Percentiles rank a stretch among this genome's conserved stretches.
Evolutionary conservation across 2,113 vertebrate genomes (phyloP).

Genomic region (Ibidorhyncha struthersii): DNA sequence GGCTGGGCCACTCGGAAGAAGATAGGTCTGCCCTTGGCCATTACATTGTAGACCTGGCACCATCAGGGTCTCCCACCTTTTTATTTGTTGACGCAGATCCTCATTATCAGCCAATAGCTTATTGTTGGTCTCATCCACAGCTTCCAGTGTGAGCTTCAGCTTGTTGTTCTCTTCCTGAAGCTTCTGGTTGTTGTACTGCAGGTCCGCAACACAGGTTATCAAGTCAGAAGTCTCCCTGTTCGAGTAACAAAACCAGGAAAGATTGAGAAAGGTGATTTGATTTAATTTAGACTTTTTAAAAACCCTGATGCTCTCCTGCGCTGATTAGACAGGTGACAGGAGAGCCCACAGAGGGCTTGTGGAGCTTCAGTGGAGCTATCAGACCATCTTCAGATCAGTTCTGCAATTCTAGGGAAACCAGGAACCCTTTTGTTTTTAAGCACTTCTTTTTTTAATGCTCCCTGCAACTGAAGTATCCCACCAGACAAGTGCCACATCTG

Average conservation of each 20-base stretch:
- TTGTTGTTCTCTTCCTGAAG: slow-evolving; percentile 85
- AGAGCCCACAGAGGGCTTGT: not conserved
- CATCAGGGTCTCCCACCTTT: slow-evolving; percentile 66
- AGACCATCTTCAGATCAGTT: not conserved
- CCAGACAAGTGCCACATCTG: not conserved
- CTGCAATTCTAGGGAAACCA: not conserved
- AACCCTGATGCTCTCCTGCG: not conserved
- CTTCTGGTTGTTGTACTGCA: slow-evolving; percentile 87
- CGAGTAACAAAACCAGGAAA: not conserved
- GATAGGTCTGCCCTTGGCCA: not conserved
- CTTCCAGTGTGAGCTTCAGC: slow-evolving; percentile 81
- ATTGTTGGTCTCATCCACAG: slow-evolving; percentile 83
- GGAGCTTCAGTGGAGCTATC: rapidly evolving
- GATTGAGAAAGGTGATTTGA: not conserved
- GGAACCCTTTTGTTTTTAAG: not conserved
- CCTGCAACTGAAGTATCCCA: not conserved
- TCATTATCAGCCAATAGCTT: slow-evolving; percentile 82
- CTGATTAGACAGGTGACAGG: not conserved
- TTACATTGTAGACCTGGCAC: not conserved
- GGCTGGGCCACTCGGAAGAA: not conserved
- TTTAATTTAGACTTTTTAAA: not conserved
- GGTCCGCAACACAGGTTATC: slow-evolving; percentile 83
- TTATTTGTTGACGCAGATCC: slow-evolving; percentile 75
- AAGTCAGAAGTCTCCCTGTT: slow-evolving; percentile 87
- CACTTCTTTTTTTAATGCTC: not conserved